Base-by-base conservation (phyloP, 1,140 invertebrate genomes). In the Pomacea maculata region DNA sequence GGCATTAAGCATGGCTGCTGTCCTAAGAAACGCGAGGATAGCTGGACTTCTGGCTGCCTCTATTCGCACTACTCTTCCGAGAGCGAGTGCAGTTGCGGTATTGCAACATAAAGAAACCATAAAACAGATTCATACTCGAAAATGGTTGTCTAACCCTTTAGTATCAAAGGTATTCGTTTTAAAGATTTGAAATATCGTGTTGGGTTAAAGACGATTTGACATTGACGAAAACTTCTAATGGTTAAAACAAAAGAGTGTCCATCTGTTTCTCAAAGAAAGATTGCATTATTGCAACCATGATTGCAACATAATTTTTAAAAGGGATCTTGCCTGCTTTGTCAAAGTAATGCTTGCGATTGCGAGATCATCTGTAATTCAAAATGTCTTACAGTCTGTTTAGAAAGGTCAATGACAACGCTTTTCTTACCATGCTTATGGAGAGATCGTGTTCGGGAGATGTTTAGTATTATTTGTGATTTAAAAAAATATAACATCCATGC, bases 1-100 rank as follows among this genome's bases (percentile, higher is more conserved):
- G 67, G 45, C 68, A 64, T 19, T 57, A 81, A 86, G 83, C 78
- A 87, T 87, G 86, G 86, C 86, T 71, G 78, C 83, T 55, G 76
- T 84, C 76, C 79, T 83, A 78, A 80, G 83, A 65, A 86, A 85
- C 75, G 83, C 82, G 81, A 80, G 84, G 74, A 73, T 83, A 76
- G 67, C 76, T 55, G 82, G 82, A 65, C 75, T 84, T 67, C 71
- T 80, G 54, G 78, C 79, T 64, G 80, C 80, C 52, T 78, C 82
- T 67, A 63, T 84, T 55, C 80, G 83, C 52, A 82, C 73, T 29
- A 80, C 82, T 25, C 15, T 85, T 61, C 85, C 83, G 54, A 82
- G 82, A 81, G 78, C 82, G 19, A 83, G 81, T 75, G 80, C 82
- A 21, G 83, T 82, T 29, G 76, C 85, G 80, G 68, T 82, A 34